Evolutionary conservation across 2,113 vertebrate genomes (phyloP).

Genomic region (Euleptes europaea): DNA sequence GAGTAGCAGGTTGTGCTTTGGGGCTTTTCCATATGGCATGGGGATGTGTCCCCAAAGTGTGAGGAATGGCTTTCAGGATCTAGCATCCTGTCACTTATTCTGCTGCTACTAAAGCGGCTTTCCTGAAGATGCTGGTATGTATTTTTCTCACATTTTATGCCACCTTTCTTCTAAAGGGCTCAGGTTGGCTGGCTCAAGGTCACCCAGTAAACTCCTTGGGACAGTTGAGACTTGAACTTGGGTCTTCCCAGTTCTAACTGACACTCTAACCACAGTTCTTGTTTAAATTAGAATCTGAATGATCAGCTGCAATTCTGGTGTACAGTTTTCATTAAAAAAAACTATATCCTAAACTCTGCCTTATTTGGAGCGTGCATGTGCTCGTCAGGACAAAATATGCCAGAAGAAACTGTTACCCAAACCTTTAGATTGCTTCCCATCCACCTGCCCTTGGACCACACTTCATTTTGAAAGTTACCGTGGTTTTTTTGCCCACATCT

Average conservation of each 20-base stretch:
- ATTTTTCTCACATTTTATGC: neutral
- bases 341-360: neutral
- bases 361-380: neutral
- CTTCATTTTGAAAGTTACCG: neutral
- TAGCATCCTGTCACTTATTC: neutral
- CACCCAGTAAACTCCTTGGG: no score
- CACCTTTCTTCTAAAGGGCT: no score
- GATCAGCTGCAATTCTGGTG: neutral
- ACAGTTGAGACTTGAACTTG: no score
- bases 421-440: neutral
- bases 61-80: neutral
- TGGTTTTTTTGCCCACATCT: slow-evolving; percentile 24
- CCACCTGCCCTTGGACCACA: neutral
- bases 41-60: neutral
- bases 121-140: no score
- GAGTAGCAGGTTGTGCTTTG: neutral
- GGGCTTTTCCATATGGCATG: neutral
- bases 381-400: neutral
- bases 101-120: no score
- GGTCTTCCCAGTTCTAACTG: no score
- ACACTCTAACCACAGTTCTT: no score
- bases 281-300: neutral
- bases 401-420: neutral
- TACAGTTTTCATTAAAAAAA: neutral
- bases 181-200: no score